These are phyloP conservation scores for Excalfactoria chinensis DNA, from an alignment of 2,113 vertebrate genomes.

Conservation along the genomic window DNA sequence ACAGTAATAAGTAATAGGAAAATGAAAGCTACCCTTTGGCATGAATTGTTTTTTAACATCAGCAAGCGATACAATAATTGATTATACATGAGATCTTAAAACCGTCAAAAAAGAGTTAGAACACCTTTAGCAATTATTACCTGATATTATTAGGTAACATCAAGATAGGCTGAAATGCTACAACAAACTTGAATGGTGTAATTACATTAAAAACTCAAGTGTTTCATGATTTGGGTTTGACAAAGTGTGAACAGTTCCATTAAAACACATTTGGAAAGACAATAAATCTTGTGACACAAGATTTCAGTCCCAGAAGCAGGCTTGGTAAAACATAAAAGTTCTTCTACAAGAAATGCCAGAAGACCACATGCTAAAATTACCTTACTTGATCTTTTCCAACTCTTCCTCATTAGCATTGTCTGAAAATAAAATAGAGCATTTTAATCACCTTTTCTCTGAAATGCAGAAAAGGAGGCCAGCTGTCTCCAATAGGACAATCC, in stretches of 20 bases:
- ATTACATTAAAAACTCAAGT: conserved; percentile 12
- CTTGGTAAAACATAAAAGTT: conserved; percentile 23
- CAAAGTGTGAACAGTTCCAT: not conserved
- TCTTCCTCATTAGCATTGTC: conserved; percentile 99
- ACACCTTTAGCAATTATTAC: not conserved
- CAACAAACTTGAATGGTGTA: not conserved
- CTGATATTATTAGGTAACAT: not conserved
- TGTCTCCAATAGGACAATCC: conserved; percentile 26
- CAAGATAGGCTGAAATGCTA: not conserved
- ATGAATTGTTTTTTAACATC: not conserved
- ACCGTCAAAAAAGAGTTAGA: not conserved
- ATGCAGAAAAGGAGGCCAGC: conserved; percentile 33
- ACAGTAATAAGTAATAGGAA: not conserved
- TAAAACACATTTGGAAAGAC: conserved; percentile 15
- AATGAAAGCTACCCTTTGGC: not conserved
- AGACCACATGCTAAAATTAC: conserved; percentile 91
- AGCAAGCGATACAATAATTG: not conserved
- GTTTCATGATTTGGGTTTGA: not conserved
- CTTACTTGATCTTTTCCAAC: conserved; percentile 99
- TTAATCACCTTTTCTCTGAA: conserved; percentile 83
- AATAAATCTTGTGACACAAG: not conserved
- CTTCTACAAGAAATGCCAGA: conserved; percentile 27
- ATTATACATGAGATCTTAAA: conserved; percentile 7
- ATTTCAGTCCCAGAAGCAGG: not conserved
- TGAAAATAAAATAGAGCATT: conserved; percentile 97